These are phyloP conservation scores for Phoxinus phoxinus DNA, from an alignment of 2,113 vertebrate species.

Conservation along the genomic window DNA sequence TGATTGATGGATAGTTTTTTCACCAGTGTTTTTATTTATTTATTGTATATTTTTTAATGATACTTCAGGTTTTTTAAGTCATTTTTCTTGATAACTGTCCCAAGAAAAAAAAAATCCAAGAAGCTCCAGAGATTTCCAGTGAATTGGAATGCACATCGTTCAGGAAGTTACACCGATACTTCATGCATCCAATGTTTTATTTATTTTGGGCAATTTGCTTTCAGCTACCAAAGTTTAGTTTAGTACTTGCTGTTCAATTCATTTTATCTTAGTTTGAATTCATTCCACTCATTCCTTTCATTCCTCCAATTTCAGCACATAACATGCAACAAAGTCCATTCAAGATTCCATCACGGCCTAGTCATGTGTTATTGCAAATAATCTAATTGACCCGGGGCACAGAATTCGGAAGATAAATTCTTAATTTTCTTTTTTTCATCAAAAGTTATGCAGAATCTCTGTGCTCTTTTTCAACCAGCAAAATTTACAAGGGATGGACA, in stretches of 20 bases:
- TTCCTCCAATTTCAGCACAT: background rate
- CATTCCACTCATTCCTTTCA: background rate
- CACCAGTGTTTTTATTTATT: no score
- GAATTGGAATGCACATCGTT: background rate
- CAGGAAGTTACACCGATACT: background rate
- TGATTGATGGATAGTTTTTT: background rate
- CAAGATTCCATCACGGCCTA: background rate
- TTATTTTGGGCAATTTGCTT: background rate
- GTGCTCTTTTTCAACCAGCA: background rate
- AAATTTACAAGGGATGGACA: background rate
- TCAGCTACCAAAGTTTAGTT: background rate
- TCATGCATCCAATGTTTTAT: background rate
- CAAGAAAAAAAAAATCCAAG: background rate
- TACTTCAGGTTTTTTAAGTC: background rate
- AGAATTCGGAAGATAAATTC: background rate
- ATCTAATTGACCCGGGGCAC: background rate
- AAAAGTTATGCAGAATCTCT: background rate
- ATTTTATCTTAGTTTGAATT: background rate
- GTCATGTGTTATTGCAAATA: background rate
- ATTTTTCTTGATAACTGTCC: background rate
- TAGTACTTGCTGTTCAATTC: background rate
- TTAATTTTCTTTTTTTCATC: background rate
- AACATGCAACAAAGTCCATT: background rate
- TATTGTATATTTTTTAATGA: background rate
- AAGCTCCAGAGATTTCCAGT: background rate